Conservation (phyloP, 1,140 invertebrate genomes). For the Oscheius sp. region DNA sequence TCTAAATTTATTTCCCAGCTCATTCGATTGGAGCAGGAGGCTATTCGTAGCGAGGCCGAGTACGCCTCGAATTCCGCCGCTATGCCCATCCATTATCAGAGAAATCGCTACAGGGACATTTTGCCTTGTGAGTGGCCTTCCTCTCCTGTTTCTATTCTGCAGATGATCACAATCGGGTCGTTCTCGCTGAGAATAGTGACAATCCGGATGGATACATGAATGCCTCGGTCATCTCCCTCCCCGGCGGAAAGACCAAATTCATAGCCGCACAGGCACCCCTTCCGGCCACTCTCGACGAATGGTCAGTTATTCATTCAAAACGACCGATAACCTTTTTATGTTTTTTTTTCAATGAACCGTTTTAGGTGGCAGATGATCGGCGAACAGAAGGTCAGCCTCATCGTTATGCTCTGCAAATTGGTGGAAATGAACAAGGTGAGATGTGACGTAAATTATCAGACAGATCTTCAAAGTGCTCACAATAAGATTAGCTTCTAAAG, state of each 20-base stretch:
- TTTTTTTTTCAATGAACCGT: background rate
- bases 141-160: conserved; percentile 5
- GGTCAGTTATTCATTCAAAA: too few relatives aligned
- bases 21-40: background rate
- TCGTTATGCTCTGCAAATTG: conserved; percentile 40
- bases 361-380: conserved; percentile 38
- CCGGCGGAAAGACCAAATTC: conserved; percentile 17
- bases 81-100: background rate
- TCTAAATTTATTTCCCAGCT: background rate
- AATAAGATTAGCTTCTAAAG: too few relatives aligned
- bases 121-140: conserved; percentile 32
- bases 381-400: conserved; percentile 23
- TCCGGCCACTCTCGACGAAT: conserved; percentile 28
- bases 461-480: too few relatives aligned
- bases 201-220: conserved; percentile 38
- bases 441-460: too few relatives aligned
- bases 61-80: background rate
- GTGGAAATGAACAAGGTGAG: conserved; percentile 30
- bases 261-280: conserved; percentile 43
- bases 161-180: conserved; percentile 40
- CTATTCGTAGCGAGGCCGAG: background rate
- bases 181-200: conserved; percentile 12
- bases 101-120: conserved; percentile 41
- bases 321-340: background rate
- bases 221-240: conserved; percentile 27